Conservation (phyloP, 2,113 vertebrate genomes). For the Calcarius ornatus region DNA sequence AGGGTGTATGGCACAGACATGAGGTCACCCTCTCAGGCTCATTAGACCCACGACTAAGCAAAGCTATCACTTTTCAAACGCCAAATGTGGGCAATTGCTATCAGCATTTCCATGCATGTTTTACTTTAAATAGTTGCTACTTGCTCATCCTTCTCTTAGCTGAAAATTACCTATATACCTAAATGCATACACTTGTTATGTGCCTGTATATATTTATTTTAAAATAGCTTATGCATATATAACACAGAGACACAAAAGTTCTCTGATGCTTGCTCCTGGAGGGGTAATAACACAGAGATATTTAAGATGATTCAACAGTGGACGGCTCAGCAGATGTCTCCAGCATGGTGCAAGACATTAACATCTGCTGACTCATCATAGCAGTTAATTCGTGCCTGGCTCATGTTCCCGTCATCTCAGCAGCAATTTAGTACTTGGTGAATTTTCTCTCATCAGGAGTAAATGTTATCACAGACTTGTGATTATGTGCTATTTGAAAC, state of each 20-base stretch:
- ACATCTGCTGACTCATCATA: constrained; percentile 53
- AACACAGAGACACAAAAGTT: constrained; percentile 17
- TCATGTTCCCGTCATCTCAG: constrained; percentile 53
- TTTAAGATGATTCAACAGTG: constrained; percentile 58
- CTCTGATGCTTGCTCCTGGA: constrained; percentile 8
- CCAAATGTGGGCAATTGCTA: constrained; percentile 30
- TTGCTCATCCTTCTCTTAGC: constrained; percentile 36
- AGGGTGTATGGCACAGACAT: rapidly evolving
- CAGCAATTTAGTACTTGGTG: constrained; percentile 60
- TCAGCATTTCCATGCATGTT: constrained; percentile 54
- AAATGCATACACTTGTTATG: constrained; percentile 38
- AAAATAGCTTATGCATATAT: constrained; percentile 52
- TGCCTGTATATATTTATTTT: constrained; percentile 55
- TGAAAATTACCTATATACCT: constrained; percentile 63
- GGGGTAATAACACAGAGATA: constrained; percentile 36
- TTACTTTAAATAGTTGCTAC: constrained; percentile 60
- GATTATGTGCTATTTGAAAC: constrained; percentile 65
- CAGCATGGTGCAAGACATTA: constrained; percentile 42
- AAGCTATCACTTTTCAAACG: neutral
- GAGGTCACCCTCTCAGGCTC: neutral
- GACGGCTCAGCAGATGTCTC: constrained; percentile 40
- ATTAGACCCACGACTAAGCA: neutral
- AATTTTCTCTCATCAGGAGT: constrained; percentile 65
- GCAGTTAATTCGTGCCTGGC: constrained; percentile 54
- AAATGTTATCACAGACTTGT: constrained; percentile 59